Base-by-base conservation (phyloP, 1,140 invertebrate species). In the Cotesia vestalis region DNA sequence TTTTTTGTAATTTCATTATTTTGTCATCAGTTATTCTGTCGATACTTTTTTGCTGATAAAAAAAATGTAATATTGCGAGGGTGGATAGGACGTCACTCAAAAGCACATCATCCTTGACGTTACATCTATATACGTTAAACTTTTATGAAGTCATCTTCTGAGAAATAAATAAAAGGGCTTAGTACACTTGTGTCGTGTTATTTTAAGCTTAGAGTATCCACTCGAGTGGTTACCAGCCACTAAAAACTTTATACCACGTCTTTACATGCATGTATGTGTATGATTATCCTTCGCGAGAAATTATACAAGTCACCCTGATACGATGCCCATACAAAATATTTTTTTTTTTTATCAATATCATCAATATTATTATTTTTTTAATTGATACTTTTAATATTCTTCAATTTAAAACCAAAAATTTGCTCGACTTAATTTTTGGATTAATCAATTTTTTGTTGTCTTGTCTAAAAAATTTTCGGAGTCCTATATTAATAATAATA, bases 111-210 rank as follows among this genome's bases (percentile, higher is more conserved):
- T 40, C 11, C 59, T 34, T 17, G 34, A 11, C 76, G 76, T 80
- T 78, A 77, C 78, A 71, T 74, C 63, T 14, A 71, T 53, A 72
- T 72, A 59, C 73, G 76, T 76, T 76, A 78, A 78, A 80, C 79
- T 85, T 85, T 84, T 77, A 85, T 83, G 77, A 81, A 85, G 83
- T 86, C 83, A 85, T 86, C 81, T 83, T 80, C 79, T 79, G 68
- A 76, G 80, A 83, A 83, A 83, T 80, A 27, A 27, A 27, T 27
- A 27, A 83, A 85, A 84, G 78, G 78, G 77, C 80, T 80, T 79
- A 67, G 74, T 72, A 74, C 73, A 73, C 73, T 73, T 67, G 75
- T 78, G 68, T 75, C 73, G 75, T 85, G 81, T 85, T 85, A 85
- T 85, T 85, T 84, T 84, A 85, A 84, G 82, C 63, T 40, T 61